Evolutionary conservation across 2,888 invertebrate genomes (phyloP), one percentile per base, ranked within the genome.

Genomic region (Oasisia sp.): DNA sequence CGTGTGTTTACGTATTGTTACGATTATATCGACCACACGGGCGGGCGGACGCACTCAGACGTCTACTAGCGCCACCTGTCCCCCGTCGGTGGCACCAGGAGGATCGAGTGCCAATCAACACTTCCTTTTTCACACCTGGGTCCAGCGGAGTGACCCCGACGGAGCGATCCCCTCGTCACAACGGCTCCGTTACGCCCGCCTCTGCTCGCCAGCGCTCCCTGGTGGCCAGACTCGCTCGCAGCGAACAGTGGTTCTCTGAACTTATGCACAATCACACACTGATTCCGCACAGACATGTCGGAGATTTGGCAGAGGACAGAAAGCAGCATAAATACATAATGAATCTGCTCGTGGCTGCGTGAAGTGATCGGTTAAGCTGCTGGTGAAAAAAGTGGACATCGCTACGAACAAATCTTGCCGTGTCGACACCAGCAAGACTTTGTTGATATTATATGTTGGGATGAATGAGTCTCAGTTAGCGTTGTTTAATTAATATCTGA

Each of bases 251-350:
- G 27, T 74, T 74, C 74, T 0, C n/a, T 7, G 74, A 74, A 74
- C 74, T 74, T 74, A 74, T n/a, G 19, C 74, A 74, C 27, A 74
- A 74, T n/a, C 74, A 74, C 74, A 19, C 27, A 27, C 74, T 19
- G 74, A 27, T 27, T 74, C n/a, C 27, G 27, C 74, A 74, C n/a
- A 74, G 27, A 74, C 74, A 74, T 27, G 74, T n/a, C 27, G 7
- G 7, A n/a, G 74, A 74, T 74, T 74, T 74, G 74, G 74, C 74
- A 74, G 74, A 74, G 19, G 27, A 74, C 74, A 74, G n/a, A 14
- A 74, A 27, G 74, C 74, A 74, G n/a, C 74, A 74, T 74, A 74
- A 74, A 74, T 74, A 74, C 74, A 74, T 74, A 74, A 74, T 74
- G 74, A 74, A 19, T 27, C 74, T 74, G n/a, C 74, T n/a, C n/a